These are phyloP conservation scores for Aleiodes alternator DNA, from an alignment of 2,888 invertebrate species.

Conservation along the genomic window DNA sequence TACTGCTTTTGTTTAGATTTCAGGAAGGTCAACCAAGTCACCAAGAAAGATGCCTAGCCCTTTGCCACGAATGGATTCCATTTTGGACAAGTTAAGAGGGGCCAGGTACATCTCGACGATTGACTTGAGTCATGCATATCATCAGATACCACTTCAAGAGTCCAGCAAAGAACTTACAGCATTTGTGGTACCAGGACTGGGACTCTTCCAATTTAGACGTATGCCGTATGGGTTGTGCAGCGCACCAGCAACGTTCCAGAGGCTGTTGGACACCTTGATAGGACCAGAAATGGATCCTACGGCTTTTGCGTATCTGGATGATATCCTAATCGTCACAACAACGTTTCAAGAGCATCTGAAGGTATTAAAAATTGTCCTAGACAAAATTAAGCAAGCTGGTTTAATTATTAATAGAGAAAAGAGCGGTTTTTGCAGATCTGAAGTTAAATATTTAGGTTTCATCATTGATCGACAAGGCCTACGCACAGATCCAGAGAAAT, in stretches of 20 bases:
- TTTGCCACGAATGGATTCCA: too few relatives aligned
- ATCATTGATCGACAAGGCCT: slow-evolving; percentile 25
- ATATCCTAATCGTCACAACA: slow-evolving; percentile 16
- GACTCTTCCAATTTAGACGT: slow-evolving; percentile 61
- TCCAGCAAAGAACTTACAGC: slow-evolving; percentile 59
- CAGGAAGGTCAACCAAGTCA: too few relatives aligned
- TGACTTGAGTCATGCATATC: slow-evolving; percentile 63
- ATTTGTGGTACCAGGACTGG: slow-evolving; percentile 63
- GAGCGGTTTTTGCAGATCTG: slow-evolving; percentile 22
- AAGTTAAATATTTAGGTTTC: slow-evolving; percentile 35
- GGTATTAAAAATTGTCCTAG: slow-evolving; percentile 14
- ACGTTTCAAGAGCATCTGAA: slow-evolving; percentile 12
- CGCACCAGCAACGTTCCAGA: slow-evolving; percentile 62
- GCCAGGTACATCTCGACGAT: slow-evolving; percentile 64
- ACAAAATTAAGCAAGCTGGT: slow-evolving; percentile 22
- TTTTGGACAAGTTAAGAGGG: slow-evolving; percentile 34
- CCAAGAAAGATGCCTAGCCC: too few relatives aligned
- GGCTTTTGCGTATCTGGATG: slow-evolving; percentile 13
- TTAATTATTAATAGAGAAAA: slow-evolving; percentile 29
- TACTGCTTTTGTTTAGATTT: too few relatives aligned
- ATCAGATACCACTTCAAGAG: slow-evolving; percentile 57
- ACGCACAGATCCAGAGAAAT: slow-evolving; percentile 30
- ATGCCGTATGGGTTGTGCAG: slow-evolving; percentile 62
- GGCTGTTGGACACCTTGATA: slow-evolving; percentile 60
- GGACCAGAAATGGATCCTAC: slow-evolving; percentile 36